Percentiles rank a stretch among this genome's conserved stretches.
These are phyloP conservation scores for Cerceris rybyensis DNA, from an alignment of 2,888 invertebrate genomes.

Conservation along the genomic window DNA sequence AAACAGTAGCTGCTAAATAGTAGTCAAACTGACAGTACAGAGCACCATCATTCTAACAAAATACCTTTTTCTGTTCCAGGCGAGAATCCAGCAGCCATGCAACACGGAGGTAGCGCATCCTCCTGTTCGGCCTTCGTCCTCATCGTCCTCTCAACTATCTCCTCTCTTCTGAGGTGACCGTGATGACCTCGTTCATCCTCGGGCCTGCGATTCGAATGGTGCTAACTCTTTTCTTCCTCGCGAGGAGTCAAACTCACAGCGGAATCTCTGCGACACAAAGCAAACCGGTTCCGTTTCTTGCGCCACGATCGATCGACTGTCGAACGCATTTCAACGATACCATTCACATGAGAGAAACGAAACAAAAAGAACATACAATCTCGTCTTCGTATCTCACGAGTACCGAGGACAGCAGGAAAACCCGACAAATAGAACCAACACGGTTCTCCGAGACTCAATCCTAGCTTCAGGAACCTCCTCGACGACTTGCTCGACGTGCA, in stretches of 20 bases:
- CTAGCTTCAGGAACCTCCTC: too few relatives aligned
- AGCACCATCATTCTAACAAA: background rate
- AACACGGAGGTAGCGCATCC: conserved; percentile 74
- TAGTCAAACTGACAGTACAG: too few relatives aligned
- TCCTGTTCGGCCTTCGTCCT: conserved; percentile 71
- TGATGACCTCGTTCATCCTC: conserved; percentile 63
- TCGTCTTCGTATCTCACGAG: too few relatives aligned
- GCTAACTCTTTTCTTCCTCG: conserved; percentile 54
- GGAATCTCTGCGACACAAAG: conserved; percentile 5
- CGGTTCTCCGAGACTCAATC: too few relatives aligned
- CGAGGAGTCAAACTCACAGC: conserved; percentile 19
- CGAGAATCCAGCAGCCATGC: conserved; percentile 81
- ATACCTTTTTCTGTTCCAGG: conserved; percentile 71
- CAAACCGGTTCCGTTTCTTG: background rate
- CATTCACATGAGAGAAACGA: too few relatives aligned
- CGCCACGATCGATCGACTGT: conserved; percentile 5
- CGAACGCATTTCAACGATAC: background rate
- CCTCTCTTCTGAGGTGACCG: conserved; percentile 79
- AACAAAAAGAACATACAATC: too few relatives aligned
- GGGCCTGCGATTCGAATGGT: conserved; percentile 64
- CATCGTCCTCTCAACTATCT: conserved; percentile 70
- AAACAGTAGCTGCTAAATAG: too few relatives aligned
- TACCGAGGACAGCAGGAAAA: too few relatives aligned
- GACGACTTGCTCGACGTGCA: too few relatives aligned
- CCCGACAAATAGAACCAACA: too few relatives aligned